These are phyloP conservation scores for Entomobrya proxima DNA, from an alignment of 2,888 invertebrate genomes.

Conservation along the genomic window DNA sequence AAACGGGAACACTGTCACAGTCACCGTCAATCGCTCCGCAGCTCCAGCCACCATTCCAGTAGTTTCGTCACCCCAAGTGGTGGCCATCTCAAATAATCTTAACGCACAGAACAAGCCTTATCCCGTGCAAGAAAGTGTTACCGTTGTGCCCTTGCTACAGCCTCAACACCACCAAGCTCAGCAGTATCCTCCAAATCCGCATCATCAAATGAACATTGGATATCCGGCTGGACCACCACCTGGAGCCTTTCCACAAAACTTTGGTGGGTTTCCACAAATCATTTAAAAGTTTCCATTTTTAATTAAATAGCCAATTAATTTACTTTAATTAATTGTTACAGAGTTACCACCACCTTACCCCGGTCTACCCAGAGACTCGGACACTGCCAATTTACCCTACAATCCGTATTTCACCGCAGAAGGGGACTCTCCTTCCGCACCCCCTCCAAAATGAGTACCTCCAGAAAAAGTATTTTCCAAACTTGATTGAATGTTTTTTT, in stretches of 20 bases:
- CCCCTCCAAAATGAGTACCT: constrained; percentile 49
- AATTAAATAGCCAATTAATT: no score
- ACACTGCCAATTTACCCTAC: constrained; percentile 59
- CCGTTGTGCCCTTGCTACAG: constrained; percentile 63
- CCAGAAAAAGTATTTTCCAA: no score
- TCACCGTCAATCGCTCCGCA: constrained; percentile 44
- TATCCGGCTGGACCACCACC: constrained; percentile 24
- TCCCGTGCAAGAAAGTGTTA: constrained; percentile 71
- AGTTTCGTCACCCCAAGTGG: constrained; percentile 42
- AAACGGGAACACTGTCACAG: constrained; percentile 45
- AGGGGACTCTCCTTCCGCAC: constrained; percentile 38
- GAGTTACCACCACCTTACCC: constrained; percentile 70
- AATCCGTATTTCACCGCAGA: constrained; percentile 66
- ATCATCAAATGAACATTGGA: constrained; percentile 26
- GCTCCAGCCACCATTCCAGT: no score
- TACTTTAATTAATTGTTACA: constrained; percentile 30
- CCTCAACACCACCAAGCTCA: constrained; percentile 38
- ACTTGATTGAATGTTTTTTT: not conserved
- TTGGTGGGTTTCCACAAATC: constrained; percentile 23
- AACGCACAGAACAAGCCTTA: constrained; percentile 64
- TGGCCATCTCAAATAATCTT: constrained; percentile 62
- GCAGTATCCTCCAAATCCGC: constrained; percentile 26
- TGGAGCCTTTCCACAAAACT: constrained; percentile 48
- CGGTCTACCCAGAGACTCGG: constrained; percentile 60
- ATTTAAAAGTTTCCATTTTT: not conserved